Base-by-base conservation (phyloP, 2,888 invertebrate species). In the Nipponacmea schrenckii region DNA sequence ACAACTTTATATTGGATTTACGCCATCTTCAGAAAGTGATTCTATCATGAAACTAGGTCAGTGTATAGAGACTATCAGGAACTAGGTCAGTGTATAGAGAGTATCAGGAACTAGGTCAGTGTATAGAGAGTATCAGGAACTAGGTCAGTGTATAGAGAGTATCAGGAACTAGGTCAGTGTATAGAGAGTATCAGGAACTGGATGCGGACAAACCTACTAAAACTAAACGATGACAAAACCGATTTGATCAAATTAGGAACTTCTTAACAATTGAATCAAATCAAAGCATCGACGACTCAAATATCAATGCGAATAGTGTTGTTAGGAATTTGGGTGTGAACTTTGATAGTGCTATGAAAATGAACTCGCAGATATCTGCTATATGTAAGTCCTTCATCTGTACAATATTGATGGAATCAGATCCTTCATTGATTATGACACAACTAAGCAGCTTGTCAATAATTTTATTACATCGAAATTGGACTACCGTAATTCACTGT, bases 331-430 rank as follows among this genome's bases (percentile, higher is more conserved):
- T 68, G 24, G 50, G 68, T 24, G 20, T 67, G 12, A 17, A 20
- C n/a, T 67, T 67, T 26, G 67, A 67, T 15, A 17, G 27, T 3
- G 27, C 27, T 17, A 48, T 68, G 8, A 45, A 31, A 2, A 56
- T 56, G 56, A 56, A 56, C 17, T 17, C n/a, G 2, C 56, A 56
- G 10, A 56, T 56, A 56, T 17, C 56, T n/a, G 56, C 56, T 12
- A 17, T 56, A 17, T n/a, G n/a, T 24, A 56, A 56, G 20, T 56
- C 56, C 56, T 67, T 8, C 67, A 67, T 50, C 50, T 67, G 7
- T 31, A 50, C 24, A 50, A 67, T 17, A 67, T 67, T 17, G 50
- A 56, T n/a, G 26, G 31, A 24, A 67, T 67, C 48, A 67, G 67
- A 15, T n/a, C 26, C 50, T 31, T 15, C 50, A 26, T 67, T 2